Conservation (phyloP, 23 tunicate genomes). For the Halocynthia aurantium region DNA sequence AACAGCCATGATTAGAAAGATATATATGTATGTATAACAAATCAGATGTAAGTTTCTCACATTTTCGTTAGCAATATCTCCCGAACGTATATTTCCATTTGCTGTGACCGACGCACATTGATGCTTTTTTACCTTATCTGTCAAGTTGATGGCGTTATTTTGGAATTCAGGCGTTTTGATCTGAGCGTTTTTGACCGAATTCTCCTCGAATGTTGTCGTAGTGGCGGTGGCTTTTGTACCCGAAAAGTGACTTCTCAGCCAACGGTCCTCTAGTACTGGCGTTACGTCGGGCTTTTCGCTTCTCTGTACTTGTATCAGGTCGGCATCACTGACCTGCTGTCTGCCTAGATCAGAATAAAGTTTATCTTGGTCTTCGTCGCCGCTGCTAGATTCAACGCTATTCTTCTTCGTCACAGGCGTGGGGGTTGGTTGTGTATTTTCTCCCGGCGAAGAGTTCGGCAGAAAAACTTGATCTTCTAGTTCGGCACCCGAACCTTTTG, state of each 20-base stretch:
- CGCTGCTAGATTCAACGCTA: conserved; percentile 5
- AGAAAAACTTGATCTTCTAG: neutral
- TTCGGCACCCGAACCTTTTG: neutral
- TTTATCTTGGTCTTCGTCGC: neutral
- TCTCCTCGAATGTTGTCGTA: neutral
- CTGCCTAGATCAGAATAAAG: conserved; percentile 26
- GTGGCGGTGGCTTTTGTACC: neutral
- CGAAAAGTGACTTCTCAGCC: conserved; percentile 62
- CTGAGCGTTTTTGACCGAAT: neutral
- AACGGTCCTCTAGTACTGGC: conserved; percentile 35
- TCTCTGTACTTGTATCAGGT: conserved; percentile 49
- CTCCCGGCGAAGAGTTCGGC: neutral
- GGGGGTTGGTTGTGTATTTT: neutral
- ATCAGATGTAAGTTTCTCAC: too few relatives aligned
- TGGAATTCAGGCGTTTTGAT: neutral
- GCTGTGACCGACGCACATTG: too few relatives aligned
- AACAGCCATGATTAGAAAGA: too few relatives aligned
- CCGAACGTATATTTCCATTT: too few relatives aligned
- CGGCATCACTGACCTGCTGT: conserved; percentile 38
- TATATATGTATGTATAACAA: too few relatives aligned
- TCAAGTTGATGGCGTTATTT: neutral
- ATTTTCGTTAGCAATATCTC: too few relatives aligned
- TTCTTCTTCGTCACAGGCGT: neutral
- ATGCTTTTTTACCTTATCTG: too few relatives aligned
- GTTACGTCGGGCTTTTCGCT: conserved; percentile 39